A percentile compares a stretch with the other conserved stretches of the same genome.
These are phyloP conservation scores for Drosophila prosaltans DNA, from an alignment of 1,140 invertebrate genomes.

Conservation along the genomic window DNA sequence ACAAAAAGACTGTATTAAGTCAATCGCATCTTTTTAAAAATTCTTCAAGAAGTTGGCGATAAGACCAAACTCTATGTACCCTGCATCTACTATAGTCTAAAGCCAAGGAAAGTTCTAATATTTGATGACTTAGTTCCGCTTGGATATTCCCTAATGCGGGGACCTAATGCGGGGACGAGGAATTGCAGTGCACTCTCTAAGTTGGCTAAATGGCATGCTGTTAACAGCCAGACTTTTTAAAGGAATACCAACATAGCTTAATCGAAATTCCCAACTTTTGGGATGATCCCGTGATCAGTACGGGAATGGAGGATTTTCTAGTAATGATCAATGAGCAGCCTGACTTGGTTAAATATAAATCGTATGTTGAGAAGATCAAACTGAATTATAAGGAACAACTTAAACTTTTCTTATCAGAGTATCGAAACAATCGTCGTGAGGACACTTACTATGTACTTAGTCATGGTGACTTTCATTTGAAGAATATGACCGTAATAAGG, in stretches of 20 bases:
- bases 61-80: conserved; percentile 30
- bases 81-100: conserved; percentile 55
- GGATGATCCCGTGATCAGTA: too few relatives aligned
- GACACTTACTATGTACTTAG: conserved; percentile 32
- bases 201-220: conserved; percentile 5
- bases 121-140: conserved; percentile 62
- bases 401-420: conserved; percentile 12
- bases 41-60: conserved; percentile 46
- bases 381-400: neutral
- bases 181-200: conserved; percentile 36
- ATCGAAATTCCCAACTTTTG: too few relatives aligned
- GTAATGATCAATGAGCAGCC: conserved; percentile 8
- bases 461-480: conserved; percentile 56
- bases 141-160: conserved; percentile 48
- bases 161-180: conserved; percentile 28
- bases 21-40: conserved; percentile 52
- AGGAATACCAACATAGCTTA: too few relatives aligned
- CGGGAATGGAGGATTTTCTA: too few relatives aligned
- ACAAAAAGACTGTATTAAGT: conserved; percentile 58
- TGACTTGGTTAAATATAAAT: conserved; percentile 30
- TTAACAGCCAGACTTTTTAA: conserved; percentile 14
- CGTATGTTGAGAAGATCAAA: conserved; percentile 26
- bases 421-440: conserved; percentile 16
- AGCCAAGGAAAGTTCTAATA: conserved; percentile 54
- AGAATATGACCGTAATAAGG: conserved; percentile 48